Evolutionary conservation across 2,888 invertebrate genomes (phyloP).

Genomic region (Biston stratarius): DNA sequence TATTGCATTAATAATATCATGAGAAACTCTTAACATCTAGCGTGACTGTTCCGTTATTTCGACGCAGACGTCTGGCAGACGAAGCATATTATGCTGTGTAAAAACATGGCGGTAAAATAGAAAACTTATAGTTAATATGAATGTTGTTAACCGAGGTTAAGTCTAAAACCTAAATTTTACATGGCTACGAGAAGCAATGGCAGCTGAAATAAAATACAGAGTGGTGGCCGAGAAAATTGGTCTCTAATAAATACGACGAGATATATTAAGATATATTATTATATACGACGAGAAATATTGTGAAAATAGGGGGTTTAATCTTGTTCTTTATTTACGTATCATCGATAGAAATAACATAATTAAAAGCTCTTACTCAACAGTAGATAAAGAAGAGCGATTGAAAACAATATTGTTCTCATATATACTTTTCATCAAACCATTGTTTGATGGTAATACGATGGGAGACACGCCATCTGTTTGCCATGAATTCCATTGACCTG

Average conservation of each 20-base stretch:
- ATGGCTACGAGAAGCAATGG: not conserved
- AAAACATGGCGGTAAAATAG: not conserved
- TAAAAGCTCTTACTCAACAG: not conserved
- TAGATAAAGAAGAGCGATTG: not conserved
- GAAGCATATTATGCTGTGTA: conserved; percentile 7
- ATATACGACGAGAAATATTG: not conserved
- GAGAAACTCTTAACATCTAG: conserved; percentile 14
- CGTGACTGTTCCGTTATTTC: conserved; percentile 28
- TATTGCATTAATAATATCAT: conserved; percentile 25
- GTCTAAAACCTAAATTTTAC: not conserved
- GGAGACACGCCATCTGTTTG: not conserved
- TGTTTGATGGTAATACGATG: not conserved
- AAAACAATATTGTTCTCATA: not conserved
- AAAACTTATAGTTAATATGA: not conserved
- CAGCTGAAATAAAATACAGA: not conserved
- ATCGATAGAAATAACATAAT: not conserved
- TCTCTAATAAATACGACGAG: too few species aligned
- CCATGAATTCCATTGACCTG: not conserved
- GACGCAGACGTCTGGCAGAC: conserved; percentile 29
- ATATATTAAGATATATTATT: too few species aligned
- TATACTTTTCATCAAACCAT: not conserved
- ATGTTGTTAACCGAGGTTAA: not conserved
- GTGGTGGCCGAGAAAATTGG: not conserved
- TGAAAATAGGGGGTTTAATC: not conserved
- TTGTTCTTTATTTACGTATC: not conserved